These are phyloP conservation scores for Eupithecia abbreviata DNA, from an alignment of 2,888 invertebrate genomes.

Conservation along the genomic window DNA sequence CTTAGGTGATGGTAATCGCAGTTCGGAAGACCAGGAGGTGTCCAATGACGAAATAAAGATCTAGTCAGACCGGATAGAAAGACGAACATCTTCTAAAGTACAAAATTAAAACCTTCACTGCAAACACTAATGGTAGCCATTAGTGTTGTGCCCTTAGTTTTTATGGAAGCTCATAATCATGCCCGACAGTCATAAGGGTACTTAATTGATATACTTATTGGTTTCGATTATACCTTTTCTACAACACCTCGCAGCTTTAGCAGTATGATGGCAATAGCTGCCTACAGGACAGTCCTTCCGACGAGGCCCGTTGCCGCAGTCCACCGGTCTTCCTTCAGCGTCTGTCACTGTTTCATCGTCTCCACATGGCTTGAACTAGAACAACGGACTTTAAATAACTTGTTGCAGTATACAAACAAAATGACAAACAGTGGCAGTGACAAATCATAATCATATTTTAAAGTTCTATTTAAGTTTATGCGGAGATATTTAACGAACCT, in stretches of 20 bases:
- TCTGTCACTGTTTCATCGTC: constrained; percentile 90
- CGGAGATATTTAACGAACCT: too few relatives aligned
- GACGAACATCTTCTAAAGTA: background rate
- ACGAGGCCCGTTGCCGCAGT: constrained; percentile 91
- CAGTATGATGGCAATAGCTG: constrained; percentile 93
- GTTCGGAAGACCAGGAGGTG: background rate
- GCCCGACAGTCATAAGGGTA: background rate
- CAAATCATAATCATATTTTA: too few relatives aligned
- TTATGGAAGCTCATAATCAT: background rate
- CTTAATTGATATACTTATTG: too few relatives aligned
- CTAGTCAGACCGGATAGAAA: background rate
- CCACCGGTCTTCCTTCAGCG: constrained; percentile 87
- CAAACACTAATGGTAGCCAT: background rate
- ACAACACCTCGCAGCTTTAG: constrained; percentile 92
- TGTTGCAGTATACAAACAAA: background rate
- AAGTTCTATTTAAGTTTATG: too few relatives aligned
- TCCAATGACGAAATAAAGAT: background rate
- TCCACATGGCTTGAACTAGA: constrained; percentile 88
- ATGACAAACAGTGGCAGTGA: too few relatives aligned
- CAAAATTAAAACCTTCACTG: background rate
- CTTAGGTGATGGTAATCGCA: background rate
- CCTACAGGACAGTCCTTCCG: constrained; percentile 92
- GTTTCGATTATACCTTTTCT: constrained; percentile 86
- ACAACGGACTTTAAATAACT: background rate
- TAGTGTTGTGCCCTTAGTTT: background rate